Evolutionary conservation across 2,797 vertebrate species (phyloP).

Genomic region (Ammospiza maritima): DNA sequence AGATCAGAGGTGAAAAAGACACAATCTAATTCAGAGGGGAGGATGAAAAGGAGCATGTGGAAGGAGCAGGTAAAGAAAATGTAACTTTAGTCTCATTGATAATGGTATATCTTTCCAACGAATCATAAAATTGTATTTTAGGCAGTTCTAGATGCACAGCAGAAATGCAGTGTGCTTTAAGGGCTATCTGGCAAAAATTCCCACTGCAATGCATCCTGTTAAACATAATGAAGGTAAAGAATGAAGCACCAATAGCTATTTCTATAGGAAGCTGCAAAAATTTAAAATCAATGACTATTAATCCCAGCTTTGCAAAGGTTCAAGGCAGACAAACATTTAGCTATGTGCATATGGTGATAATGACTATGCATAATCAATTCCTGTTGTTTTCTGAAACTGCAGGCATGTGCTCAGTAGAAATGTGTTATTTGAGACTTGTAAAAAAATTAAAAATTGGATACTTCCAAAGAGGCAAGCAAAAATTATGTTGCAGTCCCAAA

Average conservation of each 20-base stretch:
- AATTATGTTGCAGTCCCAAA: background rate
- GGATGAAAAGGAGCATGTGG: background rate
- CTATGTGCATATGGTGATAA: background rate
- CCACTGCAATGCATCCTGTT: background rate
- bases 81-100: background rate
- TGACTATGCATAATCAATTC: background rate
- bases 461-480: background rate
- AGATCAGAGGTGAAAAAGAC: background rate
- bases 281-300: background rate
- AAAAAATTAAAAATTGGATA: background rate
- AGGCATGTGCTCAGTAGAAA: background rate
- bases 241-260: background rate
- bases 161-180: background rate
- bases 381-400: background rate
- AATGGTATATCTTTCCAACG: background rate
- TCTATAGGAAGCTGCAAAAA: background rate
- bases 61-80: background rate
- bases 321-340: background rate
- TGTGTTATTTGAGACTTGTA: background rate
- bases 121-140: background rate
- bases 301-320: background rate
- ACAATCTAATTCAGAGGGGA: background rate
- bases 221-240: background rate
- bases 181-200: background rate
- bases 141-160: background rate